Evolutionary conservation across 1,140 invertebrate species (phyloP), one percentile per base, ranked within the genome.

Genomic region (Wiebesia pumilae): DNA sequence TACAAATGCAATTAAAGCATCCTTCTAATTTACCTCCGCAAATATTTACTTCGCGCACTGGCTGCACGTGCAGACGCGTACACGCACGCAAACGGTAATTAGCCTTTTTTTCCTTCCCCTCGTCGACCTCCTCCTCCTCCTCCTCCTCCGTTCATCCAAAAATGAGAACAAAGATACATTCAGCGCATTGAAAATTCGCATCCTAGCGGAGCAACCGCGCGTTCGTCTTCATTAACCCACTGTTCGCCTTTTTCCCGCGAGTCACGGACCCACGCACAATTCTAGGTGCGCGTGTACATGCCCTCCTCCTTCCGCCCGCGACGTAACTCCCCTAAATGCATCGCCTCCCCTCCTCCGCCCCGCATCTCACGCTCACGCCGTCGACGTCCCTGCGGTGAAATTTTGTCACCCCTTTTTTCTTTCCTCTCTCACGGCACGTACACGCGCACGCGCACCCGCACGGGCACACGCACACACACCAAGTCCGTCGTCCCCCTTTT

Each of bases 191-290:
- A 75, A 84, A 84, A 84, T 84, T 65, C 58, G 75, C 62, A 58
- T 43, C 33, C 33, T 27, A 12, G 16, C 73, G 43, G 19, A 27
- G 78, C 51, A 54, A 54, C 58, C 21, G 4, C 62, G 65, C 62
- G 77, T 85, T 86, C 80, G 75, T 86, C 84, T 86, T 86, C 84
- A 65, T 86, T 86, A 86, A 86, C 79, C 84, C 79, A 77, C 75
- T 79, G 69, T 19, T 84, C 75, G 83, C 27, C 58, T 84, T 84
- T 84, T 84, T 84, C 43, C 58, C 51, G 43, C 43, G 43, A 38
- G 33, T 27, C 30, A 12, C 21, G n/a, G 6, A 14, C 16, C 24
- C 24, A 6, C 21, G 14, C 58, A 10, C 67, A 4, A 38, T 9
- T 14, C 47, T 3, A 51, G 30, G 77, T 27, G 47, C 47, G 24